Evolutionary conservation across 2,888 invertebrate species (phyloP).

Genomic region (Mellilla xanthometata): DNA sequence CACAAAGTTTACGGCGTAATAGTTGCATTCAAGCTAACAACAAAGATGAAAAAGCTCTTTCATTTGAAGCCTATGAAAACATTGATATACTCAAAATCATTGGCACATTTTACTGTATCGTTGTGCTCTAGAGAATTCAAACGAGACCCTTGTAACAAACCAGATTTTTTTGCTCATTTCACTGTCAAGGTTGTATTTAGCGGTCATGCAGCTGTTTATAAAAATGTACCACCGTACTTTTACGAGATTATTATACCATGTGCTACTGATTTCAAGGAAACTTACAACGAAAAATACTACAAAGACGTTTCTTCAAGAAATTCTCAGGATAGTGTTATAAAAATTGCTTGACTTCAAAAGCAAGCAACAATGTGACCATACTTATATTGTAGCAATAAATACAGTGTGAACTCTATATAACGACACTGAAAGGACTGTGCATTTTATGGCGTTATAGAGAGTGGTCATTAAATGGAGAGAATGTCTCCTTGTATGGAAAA

Average conservation of each 20-base stretch:
- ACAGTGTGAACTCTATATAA: background rate
- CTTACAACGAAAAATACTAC: slow-evolving; percentile 47
- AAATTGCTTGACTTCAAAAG: background rate
- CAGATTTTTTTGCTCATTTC: slow-evolving; percentile 54
- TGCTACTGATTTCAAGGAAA: slow-evolving; percentile 45
- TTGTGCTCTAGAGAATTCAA: slow-evolving; percentile 46
- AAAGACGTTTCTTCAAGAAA: slow-evolving; percentile 17
- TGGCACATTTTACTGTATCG: slow-evolving; percentile 43
- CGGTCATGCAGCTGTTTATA: slow-evolving; percentile 50
- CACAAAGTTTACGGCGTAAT: slow-evolving; percentile 49
- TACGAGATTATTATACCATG: slow-evolving; percentile 66
- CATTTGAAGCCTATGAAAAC: slow-evolving; percentile 51
- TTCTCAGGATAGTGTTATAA: background rate
- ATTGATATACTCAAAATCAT: slow-evolving; percentile 40
- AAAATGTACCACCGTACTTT: slow-evolving; percentile 55
- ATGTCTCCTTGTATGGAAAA: too few species aligned
- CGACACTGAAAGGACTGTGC: too few species aligned
- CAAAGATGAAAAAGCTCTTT: slow-evolving; percentile 59
- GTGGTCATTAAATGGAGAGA: too few species aligned
- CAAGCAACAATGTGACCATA: too few species aligned
- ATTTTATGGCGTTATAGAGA: too few species aligned
- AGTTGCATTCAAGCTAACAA: slow-evolving; percentile 54
- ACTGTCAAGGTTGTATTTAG: slow-evolving; percentile 57
- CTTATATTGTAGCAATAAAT: too few species aligned
- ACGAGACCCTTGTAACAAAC: slow-evolving; percentile 11